Percentiles rank a stretch among this genome's conserved stretches.
These are phyloP conservation scores for Epizoanthus ramosus DNA, from an alignment of 92 coral and sea anemone genomes.

Conservation along the genomic window DNA sequence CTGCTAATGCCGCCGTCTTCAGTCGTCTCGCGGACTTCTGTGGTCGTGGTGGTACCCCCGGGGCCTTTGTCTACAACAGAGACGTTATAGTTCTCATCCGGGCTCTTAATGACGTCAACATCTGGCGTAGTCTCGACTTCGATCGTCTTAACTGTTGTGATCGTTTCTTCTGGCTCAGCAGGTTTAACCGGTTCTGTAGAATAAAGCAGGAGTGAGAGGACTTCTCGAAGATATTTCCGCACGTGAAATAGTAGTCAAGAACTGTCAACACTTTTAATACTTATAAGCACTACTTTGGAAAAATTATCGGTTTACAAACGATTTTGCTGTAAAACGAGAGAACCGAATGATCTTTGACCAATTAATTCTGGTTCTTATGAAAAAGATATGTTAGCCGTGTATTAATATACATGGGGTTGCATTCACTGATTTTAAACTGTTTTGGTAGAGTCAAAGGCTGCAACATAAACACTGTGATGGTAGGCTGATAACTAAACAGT, in stretches of 20 bases:
- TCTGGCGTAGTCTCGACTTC: slow-evolving; percentile 19
- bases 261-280: too few species aligned
- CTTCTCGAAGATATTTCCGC: neutral
- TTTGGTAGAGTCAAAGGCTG: too few species aligned
- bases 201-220: neutral
- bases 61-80: slow-evolving; percentile 13
- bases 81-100: slow-evolving; percentile 37
- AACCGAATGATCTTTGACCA: too few species aligned
- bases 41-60: slow-evolving; percentile 30
- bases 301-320: too few species aligned
- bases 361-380: too few species aligned
- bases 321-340: too few species aligned
- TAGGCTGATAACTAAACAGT: too few species aligned
- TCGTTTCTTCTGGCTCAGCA: slow-evolving; percentile 24
- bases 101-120: slow-evolving; percentile 31
- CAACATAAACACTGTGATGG: too few species aligned
- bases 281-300: too few species aligned
- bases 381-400: too few species aligned
- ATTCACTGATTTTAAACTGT: too few species aligned
- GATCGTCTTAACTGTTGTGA: slow-evolving; percentile 24
- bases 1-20: slow-evolving; percentile 15
- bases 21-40: slow-evolving; percentile 25
- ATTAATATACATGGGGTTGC: too few species aligned
- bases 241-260: neutral
- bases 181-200: slow-evolving; percentile 20